These are phyloP conservation scores for Chionis minor DNA, from an alignment of 2,113 vertebrate species.

Conservation along the genomic window DNA sequence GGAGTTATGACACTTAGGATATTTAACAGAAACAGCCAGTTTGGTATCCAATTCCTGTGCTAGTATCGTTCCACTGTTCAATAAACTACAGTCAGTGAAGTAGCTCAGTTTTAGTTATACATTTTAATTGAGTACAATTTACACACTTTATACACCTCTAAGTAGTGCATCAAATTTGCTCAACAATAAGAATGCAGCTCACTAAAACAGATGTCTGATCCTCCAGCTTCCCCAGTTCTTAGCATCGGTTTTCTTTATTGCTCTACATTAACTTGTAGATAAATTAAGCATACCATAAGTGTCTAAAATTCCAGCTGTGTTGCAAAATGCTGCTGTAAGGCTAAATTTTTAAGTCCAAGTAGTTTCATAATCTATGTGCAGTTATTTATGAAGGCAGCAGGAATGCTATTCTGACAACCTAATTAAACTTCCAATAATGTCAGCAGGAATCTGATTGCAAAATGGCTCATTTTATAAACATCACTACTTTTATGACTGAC, in stretches of 20 bases:
- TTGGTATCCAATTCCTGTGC: not conserved
- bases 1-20: slow-evolving; percentile 24
- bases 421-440: slow-evolving; percentile 61
- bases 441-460: slow-evolving; percentile 54
- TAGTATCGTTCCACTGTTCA: not conserved
- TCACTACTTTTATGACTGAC: slow-evolving; percentile 39
- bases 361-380: slow-evolving; percentile 42
- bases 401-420: slow-evolving; percentile 33
- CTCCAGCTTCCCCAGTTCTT: not conserved
- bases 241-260: slow-evolving; percentile 8
- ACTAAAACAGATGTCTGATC: slow-evolving; percentile 38
- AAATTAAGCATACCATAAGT: slow-evolving; percentile 43
- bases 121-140: slow-evolving; percentile 49
- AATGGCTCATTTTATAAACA: slow-evolving; percentile 57
- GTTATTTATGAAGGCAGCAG: slow-evolving; percentile 47
- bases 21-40: slow-evolving; percentile 24
- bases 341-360: slow-evolving; percentile 50
- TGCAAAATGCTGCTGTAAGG: slow-evolving; percentile 45
- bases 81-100: not conserved
- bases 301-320: slow-evolving; percentile 47
- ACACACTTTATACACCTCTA: slow-evolving; percentile 14
- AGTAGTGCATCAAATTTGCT: not conserved
- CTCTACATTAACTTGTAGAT: slow-evolving; percentile 23
- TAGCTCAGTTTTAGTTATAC: not conserved
- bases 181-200: not conserved